A percentile compares a stretch with the other conserved stretches of the same genome.
phyloP scores from a whole-genome alignment of 2,888 invertebrate genomes.

The Netelia melanura region DNA sequence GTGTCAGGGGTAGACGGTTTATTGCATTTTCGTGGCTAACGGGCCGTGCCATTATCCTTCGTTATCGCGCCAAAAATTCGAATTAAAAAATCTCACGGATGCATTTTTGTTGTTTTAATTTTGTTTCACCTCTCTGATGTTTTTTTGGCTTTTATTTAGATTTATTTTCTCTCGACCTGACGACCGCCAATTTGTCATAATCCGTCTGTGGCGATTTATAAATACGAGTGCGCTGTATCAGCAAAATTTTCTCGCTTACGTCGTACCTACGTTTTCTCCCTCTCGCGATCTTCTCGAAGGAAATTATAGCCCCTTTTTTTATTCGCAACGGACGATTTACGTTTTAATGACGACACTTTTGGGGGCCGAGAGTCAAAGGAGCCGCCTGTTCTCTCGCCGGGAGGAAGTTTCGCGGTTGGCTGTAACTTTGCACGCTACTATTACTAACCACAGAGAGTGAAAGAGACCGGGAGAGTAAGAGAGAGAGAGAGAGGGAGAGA shows the following conservation, averaged over 20 bases:
- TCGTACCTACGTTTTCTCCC: background rate
- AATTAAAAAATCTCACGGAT: no score
- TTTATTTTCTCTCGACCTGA: background rate
- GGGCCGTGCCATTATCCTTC: background rate
- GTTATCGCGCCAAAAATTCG: background rate
- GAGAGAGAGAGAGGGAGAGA: background rate
- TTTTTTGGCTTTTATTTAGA: background rate
- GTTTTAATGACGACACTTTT: no score
- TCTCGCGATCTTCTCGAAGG: background rate
- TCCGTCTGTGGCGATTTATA: background rate
- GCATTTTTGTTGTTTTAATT: no score
- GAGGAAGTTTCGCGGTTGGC: slow-evolving; percentile 1
- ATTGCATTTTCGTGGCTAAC: slow-evolving; percentile 25
- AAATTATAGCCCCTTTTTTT: background rate
- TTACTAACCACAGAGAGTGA: slow-evolving; percentile 1
- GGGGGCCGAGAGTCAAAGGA: background rate
- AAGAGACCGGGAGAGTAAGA: background rate
- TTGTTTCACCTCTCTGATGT: background rate
- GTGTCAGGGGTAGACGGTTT: background rate
- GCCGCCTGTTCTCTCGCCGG: background rate
- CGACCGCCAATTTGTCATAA: background rate
- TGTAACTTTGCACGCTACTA: slow-evolving; percentile 10
- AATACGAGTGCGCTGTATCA: background rate
- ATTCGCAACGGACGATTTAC: no score
- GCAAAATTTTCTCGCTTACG: background rate